phyloP scores from a whole-genome alignment of 2,113 vertebrate species.

The Chunga burmeisteri region DNA sequence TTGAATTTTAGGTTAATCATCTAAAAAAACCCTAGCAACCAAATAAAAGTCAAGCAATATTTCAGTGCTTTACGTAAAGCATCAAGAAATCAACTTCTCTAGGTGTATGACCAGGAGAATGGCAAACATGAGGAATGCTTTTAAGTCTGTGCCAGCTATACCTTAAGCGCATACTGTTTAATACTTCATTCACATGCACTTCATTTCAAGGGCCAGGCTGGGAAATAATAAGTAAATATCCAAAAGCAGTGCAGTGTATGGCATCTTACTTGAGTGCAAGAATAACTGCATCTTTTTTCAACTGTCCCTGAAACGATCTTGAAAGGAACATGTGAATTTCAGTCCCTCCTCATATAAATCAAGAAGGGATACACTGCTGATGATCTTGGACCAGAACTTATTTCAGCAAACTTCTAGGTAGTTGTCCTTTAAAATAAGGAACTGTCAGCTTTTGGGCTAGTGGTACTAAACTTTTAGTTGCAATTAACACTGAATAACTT shows the following conservation, averaged over 20 bases:
- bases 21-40: background rate
- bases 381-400: background rate
- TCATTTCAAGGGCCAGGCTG: background rate
- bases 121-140: too few species aligned
- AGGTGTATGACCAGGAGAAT: background rate
- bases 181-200: rapidly evolving
- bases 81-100: background rate
- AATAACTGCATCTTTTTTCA: background rate
- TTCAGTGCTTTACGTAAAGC: background rate
- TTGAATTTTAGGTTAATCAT: background rate
- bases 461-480: background rate
- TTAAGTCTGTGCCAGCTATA: background rate
- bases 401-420: background rate
- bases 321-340: background rate
- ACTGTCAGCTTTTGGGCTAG: background rate
- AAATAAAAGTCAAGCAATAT: background rate
- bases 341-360: background rate
- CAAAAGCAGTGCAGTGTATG: too few species aligned
- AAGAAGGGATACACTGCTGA: background rate
- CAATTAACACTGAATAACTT: background rate
- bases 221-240: too few species aligned
- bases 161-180: background rate
- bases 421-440: background rate
- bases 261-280: too few species aligned
- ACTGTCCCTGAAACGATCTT: background rate